Evolutionary conservation across 2,113 vertebrate species (phyloP).

Genomic region (Tragelaphus imberbis): DNA sequence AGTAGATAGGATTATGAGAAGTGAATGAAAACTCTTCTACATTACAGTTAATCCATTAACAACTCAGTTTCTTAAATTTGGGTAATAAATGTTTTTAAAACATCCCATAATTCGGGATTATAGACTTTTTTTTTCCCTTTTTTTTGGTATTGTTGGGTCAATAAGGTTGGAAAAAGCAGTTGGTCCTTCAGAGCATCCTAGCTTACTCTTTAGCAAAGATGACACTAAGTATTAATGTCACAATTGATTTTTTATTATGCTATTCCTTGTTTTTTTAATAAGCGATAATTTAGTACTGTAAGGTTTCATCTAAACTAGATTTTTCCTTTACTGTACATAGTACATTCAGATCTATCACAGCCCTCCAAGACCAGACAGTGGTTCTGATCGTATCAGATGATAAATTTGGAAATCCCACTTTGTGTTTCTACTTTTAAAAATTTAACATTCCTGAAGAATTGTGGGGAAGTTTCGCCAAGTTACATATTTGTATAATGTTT

Average conservation of each 20-base stretch:
- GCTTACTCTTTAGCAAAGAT: neutral
- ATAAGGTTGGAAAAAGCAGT: neutral
- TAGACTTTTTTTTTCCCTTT: neutral
- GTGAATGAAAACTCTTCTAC: neutral
- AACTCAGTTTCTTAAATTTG: neutral
- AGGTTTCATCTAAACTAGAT: neutral
- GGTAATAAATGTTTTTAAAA: neutral
- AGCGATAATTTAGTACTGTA: neutral
- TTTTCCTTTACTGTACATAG: neutral
- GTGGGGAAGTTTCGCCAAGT: neutral
- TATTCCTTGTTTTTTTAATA: neutral
- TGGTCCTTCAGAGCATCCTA: neutral
- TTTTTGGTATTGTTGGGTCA: neutral
- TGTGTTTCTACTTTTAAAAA: neutral
- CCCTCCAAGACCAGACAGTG: neutral
- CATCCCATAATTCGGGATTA: neutral
- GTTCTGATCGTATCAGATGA: neutral
- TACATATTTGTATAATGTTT: neutral
- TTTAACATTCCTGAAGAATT: neutral
- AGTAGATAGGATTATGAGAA: neutral
- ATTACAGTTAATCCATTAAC: neutral
- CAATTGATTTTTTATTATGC: neutral
- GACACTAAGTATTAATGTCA: neutral
- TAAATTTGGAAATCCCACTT: neutral
- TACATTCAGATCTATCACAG: neutral